Base-by-base conservation (phyloP, 92 coral and sea anemone genomes). In the Actinostola sp. region DNA sequence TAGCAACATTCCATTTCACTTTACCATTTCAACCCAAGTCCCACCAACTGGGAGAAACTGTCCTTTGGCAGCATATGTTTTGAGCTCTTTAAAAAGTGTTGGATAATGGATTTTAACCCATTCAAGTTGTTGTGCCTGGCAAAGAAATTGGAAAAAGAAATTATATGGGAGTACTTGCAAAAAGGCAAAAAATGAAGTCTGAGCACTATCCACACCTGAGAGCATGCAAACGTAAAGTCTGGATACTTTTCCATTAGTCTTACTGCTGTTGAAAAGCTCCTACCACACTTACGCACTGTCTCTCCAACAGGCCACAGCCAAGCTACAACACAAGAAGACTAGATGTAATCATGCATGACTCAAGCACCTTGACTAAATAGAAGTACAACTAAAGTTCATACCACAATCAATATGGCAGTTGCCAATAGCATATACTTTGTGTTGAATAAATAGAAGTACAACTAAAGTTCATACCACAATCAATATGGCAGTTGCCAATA, bases 231-330 rank as follows among this genome's bases (percentile, higher is more conserved):
- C 42, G 75, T 91, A 61, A 91, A 94, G 63, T 88, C 92, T 31
- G 98, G 98, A 61, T 91, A 94, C 72, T 82, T 91, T 63, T 91
- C 89, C 98, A 94, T 94, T 32, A 94, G 74, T 45, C 89, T 61
- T 13, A 91, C 89, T 23, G 97, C 92, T 50, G 98, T 91, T 27
- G 97, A 86, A 72, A 92, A 94, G 78, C 97, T 91, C 71, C 98
- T 81, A 28, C 97, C 98, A 75, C 98, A 94, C 58, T 94, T 94
- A 50, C 98, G 80, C 12, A 91, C 78, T 31, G 98, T 94, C 68
- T 94, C 98, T 20, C 89, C 95, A 15, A 88, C 91, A 3, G 98
- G 98, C 98, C 98, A 94, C 79, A 94, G 61, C 98, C 98, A 94
- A 19, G 98, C 98, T 94, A 49, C 27, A 66, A 45, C 13, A 9